phyloP scores from a whole-genome alignment of 2,113 vertebrate genomes.

The Meles meles region DNA sequence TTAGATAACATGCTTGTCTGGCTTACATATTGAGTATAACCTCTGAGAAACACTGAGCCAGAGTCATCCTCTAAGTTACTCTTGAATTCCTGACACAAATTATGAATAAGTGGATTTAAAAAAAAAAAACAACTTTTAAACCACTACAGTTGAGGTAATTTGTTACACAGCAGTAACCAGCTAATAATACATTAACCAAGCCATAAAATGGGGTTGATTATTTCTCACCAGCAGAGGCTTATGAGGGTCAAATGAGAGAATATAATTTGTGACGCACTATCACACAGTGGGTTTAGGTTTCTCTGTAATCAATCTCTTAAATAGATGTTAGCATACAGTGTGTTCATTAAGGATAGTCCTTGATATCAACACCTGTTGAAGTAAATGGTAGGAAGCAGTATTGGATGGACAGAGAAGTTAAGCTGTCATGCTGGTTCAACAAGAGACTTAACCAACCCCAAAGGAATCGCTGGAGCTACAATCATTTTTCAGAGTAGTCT shows the following conservation, averaged over 20 bases:
- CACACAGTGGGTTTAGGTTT: not conserved
- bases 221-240: not conserved
- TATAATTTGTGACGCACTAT: not conserved
- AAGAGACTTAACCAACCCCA: not conserved
- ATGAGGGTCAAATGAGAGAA: not conserved
- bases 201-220: not conserved
- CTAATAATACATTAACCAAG: not conserved
- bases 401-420: not conserved
- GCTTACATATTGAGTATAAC: not conserved
- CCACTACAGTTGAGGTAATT: not conserved
- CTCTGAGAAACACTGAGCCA: not conserved
- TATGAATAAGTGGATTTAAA: not conserved
- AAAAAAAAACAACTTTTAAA: too few species aligned
- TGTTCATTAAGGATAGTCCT: not conserved
- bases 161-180: not conserved
- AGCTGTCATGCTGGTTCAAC: not conserved
- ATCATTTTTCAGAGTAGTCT: not conserved
- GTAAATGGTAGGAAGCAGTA: not conserved
- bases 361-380: not conserved
- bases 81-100: not conserved
- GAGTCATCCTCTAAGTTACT: not conserved
- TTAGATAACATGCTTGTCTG: not conserved
- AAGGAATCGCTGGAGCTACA: not conserved
- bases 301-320: not conserved
- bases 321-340: not conserved